Evolutionary conservation across 2,888 invertebrate species (phyloP), one percentile per base, ranked within the genome.

Genomic region (Ischnus inquisitorius): DNA sequence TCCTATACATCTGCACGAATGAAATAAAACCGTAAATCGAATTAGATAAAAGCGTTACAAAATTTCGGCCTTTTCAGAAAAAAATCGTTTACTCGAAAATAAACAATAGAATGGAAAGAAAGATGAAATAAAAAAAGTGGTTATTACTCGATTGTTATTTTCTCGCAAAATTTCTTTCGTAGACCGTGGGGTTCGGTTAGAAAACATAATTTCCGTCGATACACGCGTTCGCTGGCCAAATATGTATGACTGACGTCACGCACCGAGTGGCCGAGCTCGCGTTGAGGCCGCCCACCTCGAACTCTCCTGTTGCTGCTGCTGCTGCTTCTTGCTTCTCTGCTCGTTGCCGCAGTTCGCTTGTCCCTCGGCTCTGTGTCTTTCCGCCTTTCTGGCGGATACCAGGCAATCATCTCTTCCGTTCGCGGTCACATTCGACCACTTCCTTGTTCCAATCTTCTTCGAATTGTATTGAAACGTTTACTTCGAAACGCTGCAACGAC

Each of bases 221-320:
- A 90, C 81, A 71, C 75, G 75, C 88, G 88, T 89, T 89, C 87
- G 88, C 90, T 92, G 91, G 92, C 93, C 93, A 93, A 93, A 93
- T 93, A 93, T 90, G 93, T 93, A 92, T 89, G 88, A 90, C 90
- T 92, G 93, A 93, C 92, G 92, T 93, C 93, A 93, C 90, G 89
- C 87, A 88, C 82, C 85, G 84, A 85, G 72, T 65, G 43, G 43
- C 67, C 46, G 71, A 41, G 69, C 86, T 85, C 84, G 88, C 87
- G 88, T 86, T 91, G 91, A 92, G 91, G 90, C 91, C 92, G 92
- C 92, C 92, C 92, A 92, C 91, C 88, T 85, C 78, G 90, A 88
- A 90, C 91, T 90, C 91, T 90, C 90, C 90, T 89, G 84, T 81
- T 87, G 83, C 83, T 84, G 65, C 25, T 46, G 43, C 28, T 79